phyloP scores from a whole-genome alignment of 2,113 vertebrate species.

The Gavia stellata region DNA sequence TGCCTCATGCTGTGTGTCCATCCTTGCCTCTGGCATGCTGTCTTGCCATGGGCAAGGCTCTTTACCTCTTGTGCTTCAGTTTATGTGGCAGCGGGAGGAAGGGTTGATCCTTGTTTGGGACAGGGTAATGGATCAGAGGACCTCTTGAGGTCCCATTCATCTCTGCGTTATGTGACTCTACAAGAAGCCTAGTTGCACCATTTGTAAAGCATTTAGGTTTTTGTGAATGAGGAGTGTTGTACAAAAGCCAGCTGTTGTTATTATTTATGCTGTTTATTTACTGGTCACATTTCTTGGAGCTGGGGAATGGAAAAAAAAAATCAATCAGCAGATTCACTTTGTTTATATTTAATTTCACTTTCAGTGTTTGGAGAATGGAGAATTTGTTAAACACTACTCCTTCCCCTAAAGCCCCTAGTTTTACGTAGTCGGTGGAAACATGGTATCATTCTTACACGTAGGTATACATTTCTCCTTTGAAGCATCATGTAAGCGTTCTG shows the following conservation, averaged over 20 bases:
- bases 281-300: neutral
- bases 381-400: neutral
- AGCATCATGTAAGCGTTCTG: neutral
- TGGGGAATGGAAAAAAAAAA: neutral
- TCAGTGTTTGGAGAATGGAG: neutral
- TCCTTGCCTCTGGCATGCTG: neutral
- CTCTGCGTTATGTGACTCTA: neutral
- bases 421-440: neutral
- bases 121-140: neutral
- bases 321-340: neutral
- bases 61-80: neutral
- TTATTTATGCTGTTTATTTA: conserved; percentile 24
- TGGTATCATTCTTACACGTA: neutral
- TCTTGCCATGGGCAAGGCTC: neutral
- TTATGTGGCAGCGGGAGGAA: neutral
- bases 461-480: neutral
- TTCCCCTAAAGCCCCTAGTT: neutral
- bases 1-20: neutral
- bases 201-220: neutral
- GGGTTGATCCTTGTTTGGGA: neutral
- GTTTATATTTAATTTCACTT: conserved; percentile 3
- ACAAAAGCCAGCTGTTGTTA: conserved; percentile 34
- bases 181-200: neutral
- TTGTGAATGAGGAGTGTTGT: neutral
- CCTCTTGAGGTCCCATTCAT: neutral